Base-by-base conservation (phyloP, 37 sponge, comb jelly and placozoan species). In the Petrosia ficiformis region DNA sequence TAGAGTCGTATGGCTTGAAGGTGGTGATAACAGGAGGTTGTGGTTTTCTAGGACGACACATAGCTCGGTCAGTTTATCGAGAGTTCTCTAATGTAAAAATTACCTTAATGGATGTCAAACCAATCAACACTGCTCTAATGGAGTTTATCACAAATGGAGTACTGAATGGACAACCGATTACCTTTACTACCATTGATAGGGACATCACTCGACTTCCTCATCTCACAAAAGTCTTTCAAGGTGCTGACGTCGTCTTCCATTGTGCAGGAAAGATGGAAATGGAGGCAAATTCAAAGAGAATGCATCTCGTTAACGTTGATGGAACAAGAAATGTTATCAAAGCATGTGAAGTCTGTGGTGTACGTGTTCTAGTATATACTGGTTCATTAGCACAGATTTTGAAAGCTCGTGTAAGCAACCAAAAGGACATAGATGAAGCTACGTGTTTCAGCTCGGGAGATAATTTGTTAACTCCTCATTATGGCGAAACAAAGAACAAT, bases 321-420 rank as follows among this genome's bases (percentile, higher is more conserved):
- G 85, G 85, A 3, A 78, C 85, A 8, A 66, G 72, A 36, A 85
- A 78, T 31, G 85, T 85, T n/a, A 64, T 85, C 33, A 61, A 72
- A 38, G 78, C 85, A 3, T 85, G 85, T 33, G 37, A 78, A 22
- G 85, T 78, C 0, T 85, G 85, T 39, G 85, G 85, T n/a, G 85
- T 85, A 21, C 57, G 41, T n/a, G 72, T 59, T 21, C 59, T 85
- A 21, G 67, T 85, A 3, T 78, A 54, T 29, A 63, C 79, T 30
- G 85, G 85, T 0, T 41, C 42, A n/a, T n/a, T 77, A 8, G 68
- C 57, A 31, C 85, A 85, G 59, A 74, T 78, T 28, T 58, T 72
- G 3, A 42, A 70, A 2, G 16, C 60, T 10, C 0, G 36, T 4
- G 32, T 39, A 25, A 25, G 2, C 11, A 38, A 0, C 73, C 31